Percentiles rank a stretch among this genome's conserved stretches.
Evolutionary conservation across 2,888 invertebrate species (phyloP).

Genomic region (Amphiduros pacificus): DNA sequence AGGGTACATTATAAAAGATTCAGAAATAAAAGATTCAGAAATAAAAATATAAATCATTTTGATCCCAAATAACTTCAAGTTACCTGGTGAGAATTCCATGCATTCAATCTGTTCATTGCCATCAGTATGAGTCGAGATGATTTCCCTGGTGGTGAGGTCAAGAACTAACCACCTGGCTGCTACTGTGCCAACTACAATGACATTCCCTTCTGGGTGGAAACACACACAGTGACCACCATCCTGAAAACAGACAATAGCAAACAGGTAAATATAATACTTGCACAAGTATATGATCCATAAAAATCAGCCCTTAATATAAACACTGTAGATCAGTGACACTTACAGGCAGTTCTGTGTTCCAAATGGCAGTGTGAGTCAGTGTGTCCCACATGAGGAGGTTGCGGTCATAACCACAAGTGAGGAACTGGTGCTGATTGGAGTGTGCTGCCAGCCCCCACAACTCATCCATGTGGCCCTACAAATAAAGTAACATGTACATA

Average conservation of each 20-base stretch:
- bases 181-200: constrained; percentile 77
- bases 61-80: neutral
- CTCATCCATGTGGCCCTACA: constrained; percentile 82
- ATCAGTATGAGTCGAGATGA: constrained; percentile 56
- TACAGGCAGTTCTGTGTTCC: constrained; percentile 84
- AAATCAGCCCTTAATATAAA: too few species aligned
- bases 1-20: too few species aligned
- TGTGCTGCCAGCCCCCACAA: constrained; percentile 84
- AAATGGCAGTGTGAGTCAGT: constrained; percentile 81
- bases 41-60: too few species aligned
- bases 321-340: constrained; percentile 27
- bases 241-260: constrained; percentile 59
- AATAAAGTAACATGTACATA: neutral
- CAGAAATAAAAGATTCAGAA: neutral
- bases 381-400: constrained; percentile 77
- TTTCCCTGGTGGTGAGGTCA: constrained; percentile 74
- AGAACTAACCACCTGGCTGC: constrained; percentile 82
- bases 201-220: constrained; percentile 77
- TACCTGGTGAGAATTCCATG: constrained; percentile 61
- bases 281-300: too few species aligned
- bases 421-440: constrained; percentile 81
- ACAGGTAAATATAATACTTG: neutral
- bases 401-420: constrained; percentile 68
- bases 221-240: constrained; percentile 82
- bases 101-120: constrained; percentile 60